Base-by-base conservation (phyloP, 92 coral and sea anemone species). In the Parazoanthus darwini region DNA sequence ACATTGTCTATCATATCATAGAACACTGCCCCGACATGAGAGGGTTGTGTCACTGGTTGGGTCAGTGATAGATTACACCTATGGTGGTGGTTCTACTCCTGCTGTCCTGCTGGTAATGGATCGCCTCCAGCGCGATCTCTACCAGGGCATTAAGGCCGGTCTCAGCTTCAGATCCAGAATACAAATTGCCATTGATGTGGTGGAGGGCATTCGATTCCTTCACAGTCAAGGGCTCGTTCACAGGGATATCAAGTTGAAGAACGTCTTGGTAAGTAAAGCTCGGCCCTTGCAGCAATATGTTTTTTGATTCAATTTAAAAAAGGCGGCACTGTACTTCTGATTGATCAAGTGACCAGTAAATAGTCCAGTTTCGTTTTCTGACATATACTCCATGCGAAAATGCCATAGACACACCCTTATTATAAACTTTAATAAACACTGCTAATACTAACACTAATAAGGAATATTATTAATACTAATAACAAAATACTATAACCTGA, bases 201-300 rank as follows among this genome's bases (percentile, higher is more conserved):
- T 97, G 71, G 98, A 97, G 77, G 99, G 99, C 15, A 94, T 97
- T 80, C 92, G 99, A 9, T 97, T 97, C 92, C 92, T 97, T 6
- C 99, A 97, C 88, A 97, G 98, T 80, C 99, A 97, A 80, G 99
- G 99, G 16, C 81, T 97, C 77, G 98, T 97, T 73, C 99, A 97
- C 76, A 88, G 99, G 39, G 99, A 97, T 80, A 97, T 97, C 88
- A 97, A 97, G 81, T 91, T 97, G 0, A 97, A 97, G 94, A 97
- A 97, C 86, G 99, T 97, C 7, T 73, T 97, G 96, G 99, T 97
- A 35, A 81, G 98, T 89, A 79, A 16, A 11, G 20, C 58, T 80
- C 9, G 6, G 44, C 35, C 18, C 71, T 80, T 80, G 43, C 26
- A 75, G 7, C 25, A 39, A 7, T 16, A 3, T 4, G 26, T 63